phyloP scores from a whole-genome alignment of 92 coral and sea anemone species.

The Micromussa lordhowensis region DNA sequence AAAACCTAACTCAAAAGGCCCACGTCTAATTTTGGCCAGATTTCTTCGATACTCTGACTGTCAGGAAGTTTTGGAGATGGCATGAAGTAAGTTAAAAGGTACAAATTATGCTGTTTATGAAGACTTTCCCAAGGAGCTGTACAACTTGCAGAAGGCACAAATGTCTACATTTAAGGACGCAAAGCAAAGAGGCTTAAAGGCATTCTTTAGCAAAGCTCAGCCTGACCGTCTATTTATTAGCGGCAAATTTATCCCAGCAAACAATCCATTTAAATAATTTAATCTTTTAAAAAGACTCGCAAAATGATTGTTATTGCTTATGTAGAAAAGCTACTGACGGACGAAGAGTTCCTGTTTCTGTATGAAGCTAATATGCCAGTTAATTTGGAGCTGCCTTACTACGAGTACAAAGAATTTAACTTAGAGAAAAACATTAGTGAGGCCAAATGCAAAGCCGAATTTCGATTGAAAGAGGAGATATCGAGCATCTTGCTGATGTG shows the following conservation, averaged over 20 bases:
- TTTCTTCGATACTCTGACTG: neutral
- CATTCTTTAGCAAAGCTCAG: too few species aligned
- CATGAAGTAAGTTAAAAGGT: neutral
- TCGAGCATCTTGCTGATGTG: too few species aligned
- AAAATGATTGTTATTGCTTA: conserved; percentile 39
- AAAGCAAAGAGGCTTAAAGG: too few species aligned
- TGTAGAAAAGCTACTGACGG: conserved; percentile 4
- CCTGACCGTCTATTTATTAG: too few species aligned
- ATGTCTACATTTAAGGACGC: neutral
- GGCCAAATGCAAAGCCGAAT: conserved; percentile 43
- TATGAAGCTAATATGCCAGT: too few species aligned
- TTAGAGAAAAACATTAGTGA: conserved; percentile 23
- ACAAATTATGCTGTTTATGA: neutral
- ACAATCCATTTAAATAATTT: too few species aligned
- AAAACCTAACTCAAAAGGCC: neutral
- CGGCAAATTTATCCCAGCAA: too few species aligned
- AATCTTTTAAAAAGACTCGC: conserved; percentile 21
- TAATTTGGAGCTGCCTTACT: too few species aligned
- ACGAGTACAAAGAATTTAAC: conserved; percentile 32
- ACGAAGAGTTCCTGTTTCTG: conserved; percentile 23
- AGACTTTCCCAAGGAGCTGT: too few species aligned
- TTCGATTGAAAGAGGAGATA: too few species aligned
- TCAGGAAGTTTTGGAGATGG: neutral
- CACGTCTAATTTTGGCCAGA: neutral
- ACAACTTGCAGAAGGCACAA: neutral